phyloP scores from a whole-genome alignment of 2,888 invertebrate species.

The Trachelus tabidus region DNA sequence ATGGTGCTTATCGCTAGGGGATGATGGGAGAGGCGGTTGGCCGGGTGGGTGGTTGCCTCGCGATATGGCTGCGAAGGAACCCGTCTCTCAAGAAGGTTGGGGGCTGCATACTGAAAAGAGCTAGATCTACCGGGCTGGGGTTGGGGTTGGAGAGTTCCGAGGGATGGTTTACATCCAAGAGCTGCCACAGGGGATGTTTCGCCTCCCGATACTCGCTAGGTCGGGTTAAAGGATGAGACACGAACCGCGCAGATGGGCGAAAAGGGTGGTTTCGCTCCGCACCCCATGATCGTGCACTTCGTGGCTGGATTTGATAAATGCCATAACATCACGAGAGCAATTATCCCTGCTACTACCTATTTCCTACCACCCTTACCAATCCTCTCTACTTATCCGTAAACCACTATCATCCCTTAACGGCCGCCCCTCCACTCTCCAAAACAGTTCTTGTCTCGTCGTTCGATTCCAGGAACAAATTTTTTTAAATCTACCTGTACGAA shows the following conservation, averaged over 20 bases:
- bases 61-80: background rate
- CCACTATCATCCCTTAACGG: too few species aligned
- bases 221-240: slow-evolving; percentile 19
- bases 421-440: too few species aligned
- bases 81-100: too few species aligned
- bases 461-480: too few species aligned
- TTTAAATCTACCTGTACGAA: too few species aligned
- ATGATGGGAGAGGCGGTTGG: slow-evolving; percentile 12
- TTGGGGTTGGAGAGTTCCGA: too few species aligned
- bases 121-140: too few species aligned
- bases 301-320: slow-evolving; percentile 46
- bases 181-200: background rate
- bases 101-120: too few species aligned
- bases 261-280: background rate
- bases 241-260: background rate
- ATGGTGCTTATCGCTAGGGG: slow-evolving; percentile 31
- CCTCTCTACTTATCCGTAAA: too few species aligned
- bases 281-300: background rate
- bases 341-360: slow-evolving; percentile 46
- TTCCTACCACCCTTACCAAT: slow-evolving; percentile 31
- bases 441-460: too few species aligned
- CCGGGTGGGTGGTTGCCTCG: background rate
- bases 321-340: slow-evolving; percentile 50
- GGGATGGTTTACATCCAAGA: slow-evolving; percentile 1
- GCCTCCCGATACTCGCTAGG: background rate